Base-by-base conservation (phyloP, 1,140 invertebrate species). In the Sycophila sp. region DNA sequence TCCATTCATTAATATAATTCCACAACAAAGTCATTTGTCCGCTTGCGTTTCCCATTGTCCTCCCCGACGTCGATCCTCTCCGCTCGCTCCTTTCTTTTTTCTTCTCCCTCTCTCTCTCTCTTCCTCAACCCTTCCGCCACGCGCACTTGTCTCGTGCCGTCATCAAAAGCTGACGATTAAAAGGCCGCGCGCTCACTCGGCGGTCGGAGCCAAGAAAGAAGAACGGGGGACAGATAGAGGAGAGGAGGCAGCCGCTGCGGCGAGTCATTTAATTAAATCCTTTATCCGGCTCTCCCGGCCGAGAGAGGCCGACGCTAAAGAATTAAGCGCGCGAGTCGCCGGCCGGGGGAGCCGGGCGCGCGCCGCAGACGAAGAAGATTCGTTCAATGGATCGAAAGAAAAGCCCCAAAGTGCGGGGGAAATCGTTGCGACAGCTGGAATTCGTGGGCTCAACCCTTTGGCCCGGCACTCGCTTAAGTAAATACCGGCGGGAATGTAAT, bases 211-310 rank as follows among this genome's bases (percentile, higher is more conserved):
- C 6, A 2, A 30, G 2, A n/a, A 15, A 28, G 11, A 32, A 55
- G 26, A 55, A 6, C 11, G n/a, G n/a, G 60, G n/a, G 6, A 34
- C 19, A 47, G 45, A 32, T 26, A 45, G 40, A 59, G 19, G 40
- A 13, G 13, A 28, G 1, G 28, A 17, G 13, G 34, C 55, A 47
- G 58, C 51, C 51, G 17, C 42, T 49, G 30, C 51, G 69, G 55
- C 69, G 51, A 71, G 69, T 71, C 62, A 71, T 65, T 71, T 71
- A 71, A 71, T 71, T 71, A 71, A 67, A 71, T 65, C 69, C 69
- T 71, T 66, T 71, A 71, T 71, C 69, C 69, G 69, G 62, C 60
- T 70, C n/a, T n/a, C n/a, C n/a, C 67, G 47, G 34, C 17, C 67
- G 58, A 62, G 67, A 17, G 19, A 22, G 15, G 24, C 26, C 68